Percentiles rank a stretch among this genome's conserved stretches.
phyloP scores from a whole-genome alignment of 2,113 vertebrate genomes.

The Stigmatopora argus region DNA sequence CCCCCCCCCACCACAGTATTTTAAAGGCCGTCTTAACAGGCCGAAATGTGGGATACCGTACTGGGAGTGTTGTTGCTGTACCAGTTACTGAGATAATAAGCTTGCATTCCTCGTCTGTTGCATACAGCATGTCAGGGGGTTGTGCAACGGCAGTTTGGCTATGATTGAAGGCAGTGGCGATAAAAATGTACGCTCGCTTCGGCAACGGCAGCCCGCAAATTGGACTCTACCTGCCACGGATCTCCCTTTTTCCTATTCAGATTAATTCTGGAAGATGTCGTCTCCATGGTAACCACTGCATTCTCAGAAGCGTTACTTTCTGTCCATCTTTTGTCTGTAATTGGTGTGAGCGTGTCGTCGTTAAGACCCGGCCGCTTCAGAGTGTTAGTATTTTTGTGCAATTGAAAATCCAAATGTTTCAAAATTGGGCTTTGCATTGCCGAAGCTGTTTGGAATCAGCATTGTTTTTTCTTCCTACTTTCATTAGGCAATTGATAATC shows the following conservation, averaged over 20 bases:
- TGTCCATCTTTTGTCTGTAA: conserved; percentile 58
- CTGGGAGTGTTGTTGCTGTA: neutral
- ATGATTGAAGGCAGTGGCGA: neutral
- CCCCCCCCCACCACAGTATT: no score
- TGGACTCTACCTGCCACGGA: conserved; percentile 61
- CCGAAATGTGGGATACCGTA: neutral
- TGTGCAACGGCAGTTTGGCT: neutral
- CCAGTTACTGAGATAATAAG: neutral
- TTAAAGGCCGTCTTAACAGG: neutral
- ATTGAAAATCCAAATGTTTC: neutral
- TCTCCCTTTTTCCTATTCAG: conserved; percentile 40
- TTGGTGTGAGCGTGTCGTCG: conserved; percentile 57
- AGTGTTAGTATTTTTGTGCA: conserved; percentile 13
- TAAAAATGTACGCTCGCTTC: conserved; percentile 14
- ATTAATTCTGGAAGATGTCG: conserved; percentile 66
- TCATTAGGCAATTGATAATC: neutral
- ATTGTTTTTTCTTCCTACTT: neutral
- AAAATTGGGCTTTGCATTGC: neutral
- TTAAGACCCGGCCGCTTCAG: conserved; percentile 39
- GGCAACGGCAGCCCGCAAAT: conserved; percentile 34
- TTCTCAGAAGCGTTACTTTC: conserved; percentile 62
- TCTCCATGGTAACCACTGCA: conserved; percentile 69
- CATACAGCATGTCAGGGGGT: neutral
- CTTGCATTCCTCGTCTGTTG: conserved; percentile 8
- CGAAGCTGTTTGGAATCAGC: neutral